phyloP scores from a whole-genome alignment of 2,797 vertebrate species.

The Ptychobarbus kaznakovi region DNA sequence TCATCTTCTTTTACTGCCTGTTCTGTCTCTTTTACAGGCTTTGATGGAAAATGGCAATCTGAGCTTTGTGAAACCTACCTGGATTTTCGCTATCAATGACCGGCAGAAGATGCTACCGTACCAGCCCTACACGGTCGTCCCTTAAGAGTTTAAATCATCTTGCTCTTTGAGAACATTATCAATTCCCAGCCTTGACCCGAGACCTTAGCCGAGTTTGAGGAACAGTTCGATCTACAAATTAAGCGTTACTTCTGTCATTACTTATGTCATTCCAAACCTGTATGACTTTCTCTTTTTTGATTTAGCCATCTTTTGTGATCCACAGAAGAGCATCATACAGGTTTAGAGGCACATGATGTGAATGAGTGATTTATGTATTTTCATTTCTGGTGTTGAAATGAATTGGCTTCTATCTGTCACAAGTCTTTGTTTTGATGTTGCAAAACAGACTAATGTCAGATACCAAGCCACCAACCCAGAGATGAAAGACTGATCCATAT shows the following conservation, averaged over 20 bases:
- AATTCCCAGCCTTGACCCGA: not conserved
- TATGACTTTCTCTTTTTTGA: not conserved
- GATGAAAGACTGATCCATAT: constrained; percentile 43
- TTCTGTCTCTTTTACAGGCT: constrained; percentile 74
- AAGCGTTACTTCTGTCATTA: not conserved
- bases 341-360: not conserved
- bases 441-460: not conserved
- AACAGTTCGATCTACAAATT: not conserved
- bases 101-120: constrained; percentile 87
- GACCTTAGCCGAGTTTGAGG: not conserved
- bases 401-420: not conserved
- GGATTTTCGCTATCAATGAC: constrained; percentile 89
- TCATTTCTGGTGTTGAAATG: not conserved
- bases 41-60: constrained; percentile 86
- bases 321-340: not conserved
- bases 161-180: not conserved
- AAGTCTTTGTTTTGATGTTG: constrained; percentile 7
- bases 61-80: constrained; percentile 88
- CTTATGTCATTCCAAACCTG: not conserved
- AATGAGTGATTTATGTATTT: not conserved
- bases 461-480: not conserved
- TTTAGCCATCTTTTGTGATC: not conserved
- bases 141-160: constrained; percentile 61
- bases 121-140: constrained; percentile 88
- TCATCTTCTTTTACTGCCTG: not conserved